Evolutionary conservation across 2,113 vertebrate species (phyloP).

Genomic region (Aythya baeri): DNA sequence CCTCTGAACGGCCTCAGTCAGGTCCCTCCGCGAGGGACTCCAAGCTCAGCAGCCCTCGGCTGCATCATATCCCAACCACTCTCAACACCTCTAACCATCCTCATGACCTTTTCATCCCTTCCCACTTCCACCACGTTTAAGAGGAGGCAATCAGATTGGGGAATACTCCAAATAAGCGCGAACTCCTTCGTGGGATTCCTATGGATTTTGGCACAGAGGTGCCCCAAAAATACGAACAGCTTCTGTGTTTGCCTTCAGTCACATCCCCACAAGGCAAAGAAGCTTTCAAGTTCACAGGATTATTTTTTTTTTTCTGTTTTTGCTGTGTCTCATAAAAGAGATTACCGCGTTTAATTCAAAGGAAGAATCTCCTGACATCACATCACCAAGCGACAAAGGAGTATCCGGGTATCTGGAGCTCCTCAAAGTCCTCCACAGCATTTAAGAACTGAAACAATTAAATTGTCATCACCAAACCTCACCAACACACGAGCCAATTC

Average conservation of each 20-base stretch:
- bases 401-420: not conserved
- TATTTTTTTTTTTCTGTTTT: not conserved
- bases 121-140: not conserved
- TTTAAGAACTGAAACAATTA: not conserved
- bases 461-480: not conserved
- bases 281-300: not conserved
- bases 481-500: not conserved
- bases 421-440: not conserved
- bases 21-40: not conserved
- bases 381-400: rapidly evolving
- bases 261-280: rapidly evolving
- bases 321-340: not conserved
- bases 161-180: not conserved
- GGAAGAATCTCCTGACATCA: not conserved
- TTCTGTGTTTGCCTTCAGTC: not conserved
- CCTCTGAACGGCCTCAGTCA: not conserved
- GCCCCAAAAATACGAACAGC: rapidly evolving
- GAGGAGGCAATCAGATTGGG: not conserved
- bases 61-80: not conserved
- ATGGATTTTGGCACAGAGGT: rapidly evolving
- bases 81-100: slow-evolving; percentile 27
- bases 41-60: not conserved
- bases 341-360: rapidly evolving
- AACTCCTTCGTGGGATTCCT: not conserved
- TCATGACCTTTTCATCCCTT: not conserved